Evolutionary conservation across 1,140 invertebrate genomes (phyloP).

Genomic region (Ceratina calcarata): DNA sequence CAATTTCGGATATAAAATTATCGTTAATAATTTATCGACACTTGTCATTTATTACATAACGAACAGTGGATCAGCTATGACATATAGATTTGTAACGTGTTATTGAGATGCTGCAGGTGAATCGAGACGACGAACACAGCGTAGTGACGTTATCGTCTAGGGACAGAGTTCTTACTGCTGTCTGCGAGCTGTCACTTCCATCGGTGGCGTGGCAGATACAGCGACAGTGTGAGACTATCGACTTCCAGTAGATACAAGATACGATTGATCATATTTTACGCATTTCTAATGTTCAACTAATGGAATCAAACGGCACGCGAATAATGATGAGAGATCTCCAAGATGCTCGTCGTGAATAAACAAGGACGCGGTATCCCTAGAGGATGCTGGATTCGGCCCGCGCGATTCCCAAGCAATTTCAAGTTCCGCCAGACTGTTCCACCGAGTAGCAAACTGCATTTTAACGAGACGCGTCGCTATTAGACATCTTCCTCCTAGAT

Average conservation of each 20-base stretch:
- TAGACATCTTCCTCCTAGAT: conserved; percentile 8
- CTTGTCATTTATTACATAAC: not conserved
- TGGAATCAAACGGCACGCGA: not conserved
- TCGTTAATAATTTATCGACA: too few species aligned
- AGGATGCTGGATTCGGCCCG: not conserved
- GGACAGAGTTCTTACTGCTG: conserved; percentile 49
- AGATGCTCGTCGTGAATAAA: not conserved
- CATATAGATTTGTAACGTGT: conserved; percentile 18
- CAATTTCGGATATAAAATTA: not conserved
- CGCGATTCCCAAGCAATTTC: not conserved
- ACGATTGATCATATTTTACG: conserved; percentile 23
- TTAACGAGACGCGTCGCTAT: too few species aligned
- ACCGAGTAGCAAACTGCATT: not conserved
- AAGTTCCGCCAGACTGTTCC: not conserved
- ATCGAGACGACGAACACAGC: conserved; percentile 7
- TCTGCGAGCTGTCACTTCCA: conserved; percentile 62
- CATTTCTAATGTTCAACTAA: not conserved
- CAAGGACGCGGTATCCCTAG: not conserved
- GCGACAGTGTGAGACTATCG: conserved; percentile 39
- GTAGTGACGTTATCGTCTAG: conserved; percentile 12
- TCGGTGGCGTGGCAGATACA: conserved; percentile 36
- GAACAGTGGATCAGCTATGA: conserved; percentile 15
- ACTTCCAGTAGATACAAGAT: conserved; percentile 41
- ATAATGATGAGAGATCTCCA: not conserved
- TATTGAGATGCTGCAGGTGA: conserved; percentile 21